Percentiles rank a stretch among this genome's conserved stretches.
Evolutionary conservation across 2,888 invertebrate genomes (phyloP).

Genomic region (Pecten maximus): DNA sequence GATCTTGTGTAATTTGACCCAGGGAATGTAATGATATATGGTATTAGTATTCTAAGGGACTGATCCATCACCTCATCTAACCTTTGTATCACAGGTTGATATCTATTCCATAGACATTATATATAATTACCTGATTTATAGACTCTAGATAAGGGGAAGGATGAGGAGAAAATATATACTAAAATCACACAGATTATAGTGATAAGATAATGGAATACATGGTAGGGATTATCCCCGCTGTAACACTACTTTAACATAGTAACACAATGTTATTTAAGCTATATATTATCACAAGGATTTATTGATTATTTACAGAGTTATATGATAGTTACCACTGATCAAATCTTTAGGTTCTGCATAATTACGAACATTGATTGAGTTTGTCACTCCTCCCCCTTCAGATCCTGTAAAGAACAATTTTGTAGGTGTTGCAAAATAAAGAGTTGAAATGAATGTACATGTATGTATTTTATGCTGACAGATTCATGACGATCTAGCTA

Average conservation of each 20-base stretch:
- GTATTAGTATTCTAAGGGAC: not conserved
- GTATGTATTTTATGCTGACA: not conserved
- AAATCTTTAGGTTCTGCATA: no score
- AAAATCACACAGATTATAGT: not conserved
- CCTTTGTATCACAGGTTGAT: not conserved
- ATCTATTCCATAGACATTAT: not conserved
- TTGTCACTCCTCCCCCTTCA: not conserved
- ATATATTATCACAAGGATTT: no score
- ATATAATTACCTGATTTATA: not conserved
- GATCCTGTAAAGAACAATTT: not conserved
- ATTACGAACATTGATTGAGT: no score
- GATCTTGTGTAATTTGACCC: not conserved
- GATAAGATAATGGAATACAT: no score
- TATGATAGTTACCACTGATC: no score
- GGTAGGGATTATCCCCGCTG: no score
- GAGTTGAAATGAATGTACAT: not conserved
- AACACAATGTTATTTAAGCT: no score
- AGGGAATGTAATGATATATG: not conserved
- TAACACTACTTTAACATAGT: no score
- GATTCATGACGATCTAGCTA: not conserved
- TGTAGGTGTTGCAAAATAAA: not conserved
- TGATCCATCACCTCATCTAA: not conserved
- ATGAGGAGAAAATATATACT: not conserved
- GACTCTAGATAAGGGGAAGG: not conserved
- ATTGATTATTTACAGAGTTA: no score